A percentile compares a stretch with the other conserved stretches of the same genome.
These are phyloP conservation scores for Natator depressus DNA, from an alignment of 2,113 vertebrate genomes.

Conservation along the genomic window DNA sequence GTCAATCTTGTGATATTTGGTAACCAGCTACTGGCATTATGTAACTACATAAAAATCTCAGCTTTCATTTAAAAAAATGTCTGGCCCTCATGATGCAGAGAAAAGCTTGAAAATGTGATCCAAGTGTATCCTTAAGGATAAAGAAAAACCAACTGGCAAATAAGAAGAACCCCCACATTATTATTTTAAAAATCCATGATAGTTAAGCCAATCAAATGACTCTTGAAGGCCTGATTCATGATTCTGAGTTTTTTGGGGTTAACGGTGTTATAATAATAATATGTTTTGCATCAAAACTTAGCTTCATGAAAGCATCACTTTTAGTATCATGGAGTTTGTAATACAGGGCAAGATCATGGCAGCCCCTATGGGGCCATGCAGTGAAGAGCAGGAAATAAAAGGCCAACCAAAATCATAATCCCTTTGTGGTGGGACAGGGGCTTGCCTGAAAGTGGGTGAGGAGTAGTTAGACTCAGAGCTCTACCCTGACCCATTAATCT, in stretches of 20 bases:
- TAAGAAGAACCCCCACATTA: constrained; percentile 2
- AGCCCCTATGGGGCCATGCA: neutral
- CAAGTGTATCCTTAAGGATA: constrained; percentile 22
- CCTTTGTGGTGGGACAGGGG: neutral
- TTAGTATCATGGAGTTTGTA: neutral
- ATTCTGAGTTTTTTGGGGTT: constrained; percentile 22
- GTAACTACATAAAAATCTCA: neutral
- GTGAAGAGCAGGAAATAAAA: neutral
- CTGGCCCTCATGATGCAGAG: constrained; percentile 8
- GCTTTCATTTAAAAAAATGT: constrained; percentile 9
- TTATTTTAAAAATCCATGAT: neutral
- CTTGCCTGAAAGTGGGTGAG: neutral
- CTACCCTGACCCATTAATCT: neutral
- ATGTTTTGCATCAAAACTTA: constrained; percentile 33
- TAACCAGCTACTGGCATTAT: neutral
- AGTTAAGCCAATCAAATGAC: constrained; percentile 6
- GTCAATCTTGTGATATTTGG: neutral
- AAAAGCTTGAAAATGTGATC: constrained; percentile 34
- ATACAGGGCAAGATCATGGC: neutral
- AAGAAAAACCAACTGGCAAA: neutral
- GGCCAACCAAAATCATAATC: neutral
- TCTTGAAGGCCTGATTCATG: constrained; percentile 16
- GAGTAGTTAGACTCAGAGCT: accelerated
- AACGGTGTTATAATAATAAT: constrained; percentile 20
- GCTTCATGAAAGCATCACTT: constrained; percentile 22